Conservation (phyloP, 2,888 invertebrate genomes). For the Leucophenga montana region DNA sequence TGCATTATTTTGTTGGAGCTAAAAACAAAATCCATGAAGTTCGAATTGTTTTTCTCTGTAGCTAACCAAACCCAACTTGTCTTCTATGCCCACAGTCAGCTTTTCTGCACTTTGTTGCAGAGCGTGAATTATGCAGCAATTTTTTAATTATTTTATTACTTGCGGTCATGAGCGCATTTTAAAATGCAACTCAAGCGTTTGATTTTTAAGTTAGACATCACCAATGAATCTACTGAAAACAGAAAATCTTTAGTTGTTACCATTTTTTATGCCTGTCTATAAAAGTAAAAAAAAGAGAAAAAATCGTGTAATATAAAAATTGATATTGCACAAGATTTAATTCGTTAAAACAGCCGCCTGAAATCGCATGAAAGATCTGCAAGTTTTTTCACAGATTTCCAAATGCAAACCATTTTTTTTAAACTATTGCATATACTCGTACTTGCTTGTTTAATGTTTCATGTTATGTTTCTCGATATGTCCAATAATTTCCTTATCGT, state of each 20-base stretch:
- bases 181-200: constrained; percentile 38
- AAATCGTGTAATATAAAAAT: constrained; percentile 18
- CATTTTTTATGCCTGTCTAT: constrained; percentile 38
- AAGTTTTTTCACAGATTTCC: neutral
- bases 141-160: constrained; percentile 62
- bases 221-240: constrained; percentile 13
- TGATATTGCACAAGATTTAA: constrained; percentile 60
- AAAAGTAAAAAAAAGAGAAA: constrained; percentile 24
- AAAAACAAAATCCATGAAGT: constrained; percentile 4
- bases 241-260: constrained; percentile 54
- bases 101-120: too few relatives aligned
- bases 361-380: constrained; percentile 39
- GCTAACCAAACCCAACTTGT: constrained; percentile 28
- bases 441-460: constrained; percentile 1
- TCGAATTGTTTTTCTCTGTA: constrained; percentile 1
- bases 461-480: neutral
- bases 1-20: constrained; percentile 35
- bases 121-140: constrained; percentile 59
- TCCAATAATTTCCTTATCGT: constrained; percentile 2
- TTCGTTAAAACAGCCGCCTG: constrained; percentile 59
- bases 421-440: neutral
- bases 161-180: constrained; percentile 65
- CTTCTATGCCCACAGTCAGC: neutral
- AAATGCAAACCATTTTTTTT: neutral
- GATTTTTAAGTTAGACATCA: constrained; percentile 15